Evolutionary conservation across 2,888 invertebrate genomes (phyloP), one percentile per base, ranked within the genome.

Genomic region (Lasioglossum pauxillum): DNA sequence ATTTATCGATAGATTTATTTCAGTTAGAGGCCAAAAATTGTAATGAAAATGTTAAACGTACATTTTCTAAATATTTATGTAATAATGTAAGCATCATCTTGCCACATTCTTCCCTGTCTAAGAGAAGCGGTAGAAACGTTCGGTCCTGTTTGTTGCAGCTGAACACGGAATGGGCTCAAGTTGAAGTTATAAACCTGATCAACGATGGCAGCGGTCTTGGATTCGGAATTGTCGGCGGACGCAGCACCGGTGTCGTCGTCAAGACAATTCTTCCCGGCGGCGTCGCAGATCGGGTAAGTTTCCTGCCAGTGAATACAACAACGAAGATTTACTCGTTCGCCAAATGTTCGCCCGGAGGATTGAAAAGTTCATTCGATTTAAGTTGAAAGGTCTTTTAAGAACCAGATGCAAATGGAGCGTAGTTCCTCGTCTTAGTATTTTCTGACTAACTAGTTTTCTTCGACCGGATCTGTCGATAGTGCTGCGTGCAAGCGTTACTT

Each of bases 121-220:
- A 46, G 46, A 46, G 49, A 49, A 23, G 8, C 49, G 2, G 7
- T 49, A 23, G 23, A 69, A 71, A 23, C 10, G 41, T 27, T 44
- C 14, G 14, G 31, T 75, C 67, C 41, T 12, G 23, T 81, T 5
- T 69, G 67, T 88, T 78, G n/a, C 96, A 98, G 97, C 97, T 99
- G 96, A 99, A 98, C 96, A 99, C 99, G 95, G 99, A 99, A 97
- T 99, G 99, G 99, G 99, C 99, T 93, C 99, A 99, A 97, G 99
- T 99, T 92, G 99, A 99, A 96, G 98, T 99, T 84, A 99, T 99
- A 92, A 99, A 99, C 95, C 96, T 99, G 89, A 97, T 99, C 73
- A 99, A 99, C 95, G 99, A 99, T 96, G 99, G 99, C 86, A 98
- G 99, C 84, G 99, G 99, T 49, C 97, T 99, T 91, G 99, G 99